A percentile compares a stretch with the other conserved stretches of the same genome.
Conservation (phyloP, 2,797 vertebrate species). For the Smutsia temminckii region DNA sequence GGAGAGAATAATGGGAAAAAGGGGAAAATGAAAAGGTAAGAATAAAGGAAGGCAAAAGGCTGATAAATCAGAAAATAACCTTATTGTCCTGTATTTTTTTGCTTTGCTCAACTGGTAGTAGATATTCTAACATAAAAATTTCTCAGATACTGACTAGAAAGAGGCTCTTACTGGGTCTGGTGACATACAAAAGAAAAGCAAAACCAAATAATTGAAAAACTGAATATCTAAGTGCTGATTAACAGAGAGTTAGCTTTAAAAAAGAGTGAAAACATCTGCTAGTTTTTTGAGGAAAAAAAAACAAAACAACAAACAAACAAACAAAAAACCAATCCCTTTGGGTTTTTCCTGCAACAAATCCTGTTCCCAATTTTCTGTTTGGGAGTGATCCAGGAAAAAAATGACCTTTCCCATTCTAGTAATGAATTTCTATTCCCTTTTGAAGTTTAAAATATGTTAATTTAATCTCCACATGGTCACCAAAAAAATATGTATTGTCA, state of each 20-base stretch:
- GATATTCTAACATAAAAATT: constrained; percentile 10
- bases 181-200: constrained; percentile 34
- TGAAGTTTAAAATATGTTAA: constrained; percentile 77
- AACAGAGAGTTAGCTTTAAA: constrained; percentile 71
- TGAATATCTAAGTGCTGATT: constrained; percentile 65
- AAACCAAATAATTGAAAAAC: constrained; percentile 44
- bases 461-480: constrained; percentile 75
- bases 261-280: constrained; percentile 72
- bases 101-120: not conserved
- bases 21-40: not conserved
- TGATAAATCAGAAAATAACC: not conserved
- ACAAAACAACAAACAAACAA: not conserved
- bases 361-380: constrained; percentile 77
- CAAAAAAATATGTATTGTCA: constrained; percentile 72
- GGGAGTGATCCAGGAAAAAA: constrained; percentile 79
- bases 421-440: constrained; percentile 77
- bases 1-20: not conserved
- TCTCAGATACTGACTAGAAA: not conserved
- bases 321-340: constrained; percentile 58
- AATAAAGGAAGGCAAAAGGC: constrained; percentile 1
- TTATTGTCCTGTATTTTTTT: not conserved
- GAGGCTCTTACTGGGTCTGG: not conserved
- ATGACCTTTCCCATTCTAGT: constrained; percentile 76
- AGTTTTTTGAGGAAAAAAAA: constrained; percentile 67
- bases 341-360: constrained; percentile 75